phyloP scores from a whole-genome alignment of 2,797 vertebrate genomes.

The Hafferia zeledoni region DNA sequence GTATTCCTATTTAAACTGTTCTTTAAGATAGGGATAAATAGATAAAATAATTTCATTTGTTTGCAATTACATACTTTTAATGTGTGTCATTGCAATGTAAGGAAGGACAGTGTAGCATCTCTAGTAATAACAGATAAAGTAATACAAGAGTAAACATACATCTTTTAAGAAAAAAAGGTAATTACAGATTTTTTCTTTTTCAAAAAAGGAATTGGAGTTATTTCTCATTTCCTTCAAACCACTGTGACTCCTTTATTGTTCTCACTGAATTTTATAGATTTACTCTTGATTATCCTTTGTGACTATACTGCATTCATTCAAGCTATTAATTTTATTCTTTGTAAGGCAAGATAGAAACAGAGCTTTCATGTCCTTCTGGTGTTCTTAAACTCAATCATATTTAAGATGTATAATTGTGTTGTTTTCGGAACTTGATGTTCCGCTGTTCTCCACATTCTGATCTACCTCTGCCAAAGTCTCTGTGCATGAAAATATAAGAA shows the following conservation, averaged over 20 bases:
- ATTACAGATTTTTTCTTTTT: not conserved
- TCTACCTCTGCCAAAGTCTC: not conserved
- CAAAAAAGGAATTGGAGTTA: not conserved
- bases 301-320: not conserved
- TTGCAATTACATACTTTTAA: not conserved
- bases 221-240: conserved; percentile 13
- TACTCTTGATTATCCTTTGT: conserved; percentile 2
- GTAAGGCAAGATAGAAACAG: not conserved
- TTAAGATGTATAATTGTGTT: conserved; percentile 31
- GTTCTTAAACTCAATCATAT: not conserved
- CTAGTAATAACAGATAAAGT: not conserved
- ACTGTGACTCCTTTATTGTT: not conserved
- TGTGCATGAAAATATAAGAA: not conserved
- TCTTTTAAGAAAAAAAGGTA: not conserved
- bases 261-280: conserved; percentile 9
- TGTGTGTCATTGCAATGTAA: not conserved
- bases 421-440: conserved; percentile 3
- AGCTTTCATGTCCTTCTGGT: not conserved
- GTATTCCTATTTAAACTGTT: not conserved
- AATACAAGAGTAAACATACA: not conserved
- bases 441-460: not conserved
- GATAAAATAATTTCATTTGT: not conserved
- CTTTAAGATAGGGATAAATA: not conserved
- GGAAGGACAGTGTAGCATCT: not conserved
- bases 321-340: conserved; percentile 25